Base-by-base conservation (phyloP, 2,113 vertebrate species). In the Desmodus rotundus region DNA sequence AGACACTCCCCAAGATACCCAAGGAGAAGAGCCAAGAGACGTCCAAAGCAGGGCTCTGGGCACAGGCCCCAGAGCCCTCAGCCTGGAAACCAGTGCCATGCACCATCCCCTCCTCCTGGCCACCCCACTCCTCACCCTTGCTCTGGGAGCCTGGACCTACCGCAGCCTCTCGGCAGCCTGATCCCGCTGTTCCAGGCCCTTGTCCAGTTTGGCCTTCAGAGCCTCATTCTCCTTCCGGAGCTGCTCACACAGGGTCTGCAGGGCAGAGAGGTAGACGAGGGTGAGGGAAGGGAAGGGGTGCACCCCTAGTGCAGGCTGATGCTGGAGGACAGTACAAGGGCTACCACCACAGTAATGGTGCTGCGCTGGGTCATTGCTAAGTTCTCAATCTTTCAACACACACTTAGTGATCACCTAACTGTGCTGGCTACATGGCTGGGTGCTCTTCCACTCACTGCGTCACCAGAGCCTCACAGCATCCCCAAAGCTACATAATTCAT, bases 201-300 rank as follows among this genome's bases (percentile, higher is more conserved):
- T 98, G 97, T 99, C 99, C 98, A 99, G 98, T 98, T 99, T 99
- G 97, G 99, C 99, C 92, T 99, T 97, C 70, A 99, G 99, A 91
- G 99, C 99, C 93, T 99, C 99, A 95, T 99, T 99, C 96, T 99
- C 99, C 80, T 99, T 99, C 92, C 99, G 99, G 80, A 99, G 98
- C 5, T 99, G 99, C 97, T 99, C 99, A 93, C 99, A 99, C 45
- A 99, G 98, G 0, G 99, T 99, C 99, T 99, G 94, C 0, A 93
- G 87, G 54, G n/a, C 2, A 45, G 93, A 93, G 0, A 2, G 45
- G 36, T 9, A n/a, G 74, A 65, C 4, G 13, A 20, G 14, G 5
- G 8, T 1, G 16, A 73, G n/a, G 41, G 43, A 45, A 10, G 52
- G 58, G 45, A 67, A n/a, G 67, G 68, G 31, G 24, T 24, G 28